Evolutionary conservation across 2,888 invertebrate genomes (phyloP), one percentile per base, ranked within the genome.

Genomic region (Tyria jacobaeae): DNA sequence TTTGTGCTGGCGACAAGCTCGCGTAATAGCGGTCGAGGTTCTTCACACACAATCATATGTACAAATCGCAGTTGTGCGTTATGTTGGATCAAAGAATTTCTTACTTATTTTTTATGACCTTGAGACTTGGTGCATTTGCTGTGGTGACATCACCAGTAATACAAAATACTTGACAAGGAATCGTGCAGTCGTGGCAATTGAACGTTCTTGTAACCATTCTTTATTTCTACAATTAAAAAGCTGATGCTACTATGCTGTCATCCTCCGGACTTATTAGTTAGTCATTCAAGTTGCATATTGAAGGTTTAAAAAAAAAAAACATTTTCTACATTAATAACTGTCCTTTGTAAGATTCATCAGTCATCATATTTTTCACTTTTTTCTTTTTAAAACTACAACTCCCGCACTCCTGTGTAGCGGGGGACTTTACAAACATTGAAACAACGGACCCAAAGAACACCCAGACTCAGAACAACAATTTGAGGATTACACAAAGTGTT

Each of bases 21-120:
- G 76, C 77, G 78, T 83, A 88, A 89, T 88, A 88, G 87, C 86
- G 89, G 89, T 87, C 89, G 90, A 90, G 89, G 90, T 85, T 87
- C 81, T 85, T 84, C 84, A 84, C 87, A 86, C 81, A 86, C 84
- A 55, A 55, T 55, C 21, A 82, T 78, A 78, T 76, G 73, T 64
- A 73, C 72, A 75, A 76, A 68, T 74, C 70, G 73, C 76, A 77
- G 59, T 68, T 66, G 68, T 73, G 68, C 69, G 61, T 55, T 50
- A 41, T 67, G 60, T 61, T 69, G 62, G 64, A 75, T 68, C 66
- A 70, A 73, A 73, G 54, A 72, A 75, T 76, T 75, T 79, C 74
- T 75, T 71, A 75, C 73, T 76, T 76, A 78, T 76, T 80, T 81
- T 75, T 76, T 72, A 62, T 78, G 76, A 78, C 82, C 81, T 83